Evolutionary conservation across 2,888 invertebrate species (phyloP), one percentile per base, ranked within the genome.

Genomic region (Dusona sp.): DNA sequence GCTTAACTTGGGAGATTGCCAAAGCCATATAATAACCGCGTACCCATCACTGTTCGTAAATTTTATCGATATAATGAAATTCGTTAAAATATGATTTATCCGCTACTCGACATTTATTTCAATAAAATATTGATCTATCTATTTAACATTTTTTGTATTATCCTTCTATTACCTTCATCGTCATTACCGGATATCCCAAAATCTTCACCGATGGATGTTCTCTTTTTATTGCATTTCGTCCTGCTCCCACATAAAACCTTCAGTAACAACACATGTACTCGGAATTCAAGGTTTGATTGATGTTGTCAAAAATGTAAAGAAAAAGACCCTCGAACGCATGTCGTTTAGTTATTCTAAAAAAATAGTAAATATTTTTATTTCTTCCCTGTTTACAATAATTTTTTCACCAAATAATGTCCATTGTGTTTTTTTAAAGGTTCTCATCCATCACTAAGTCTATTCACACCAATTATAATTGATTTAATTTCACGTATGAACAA

Each of bases 401-500:
- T 19, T 48, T 54, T 70, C 25, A 79, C 29, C 36, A 70, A 8
- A 54, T 51, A 25, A 57, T 38, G 70, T 51, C 11, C 33, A 67
- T 48, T 57, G 73, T 67, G n/a, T 67, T 48, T 42, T 68, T 74
- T 25, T 36, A 29, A 72, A 25, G 38, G 25, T 51, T 57, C 9
- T 48, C 25, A 6, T 68, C 7, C 13, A 16, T 7, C n/a, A n/a
- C 64, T 57, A 33, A 9, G 29, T 84, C 19, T 8, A 48, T 65
- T 45, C 19, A 57, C 8, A 2, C 11, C 0, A 16, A 4, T 22
- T 38, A 25, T 16, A 8, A 36, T 54, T 33, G 6, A 45, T 70
- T 68, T 65, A 3, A 48, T 36, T 78, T 92, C 90, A 93, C 85
- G 92, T 91, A 25, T 91, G 89, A 4, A 93, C 88, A n/a, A 88